phyloP scores from a whole-genome alignment of 1,140 invertebrate species.

The Asobara japonica region DNA sequence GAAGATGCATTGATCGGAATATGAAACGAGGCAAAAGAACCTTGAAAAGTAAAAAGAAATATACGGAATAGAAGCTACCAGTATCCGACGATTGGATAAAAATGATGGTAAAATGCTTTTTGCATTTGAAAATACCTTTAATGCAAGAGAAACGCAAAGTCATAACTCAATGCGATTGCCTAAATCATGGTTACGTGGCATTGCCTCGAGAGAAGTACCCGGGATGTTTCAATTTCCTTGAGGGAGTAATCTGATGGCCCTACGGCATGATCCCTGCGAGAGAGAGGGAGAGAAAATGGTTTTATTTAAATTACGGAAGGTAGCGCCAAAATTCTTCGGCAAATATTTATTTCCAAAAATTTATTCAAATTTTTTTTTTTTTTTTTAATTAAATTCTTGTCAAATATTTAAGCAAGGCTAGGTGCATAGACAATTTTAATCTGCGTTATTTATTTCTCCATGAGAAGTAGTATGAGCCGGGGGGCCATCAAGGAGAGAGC shows the following conservation, averaged over 20 bases:
- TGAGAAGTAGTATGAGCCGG: constrained; percentile 16
- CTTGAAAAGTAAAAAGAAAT: neutral
- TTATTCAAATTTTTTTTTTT: too few relatives aligned
- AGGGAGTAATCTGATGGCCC: constrained; percentile 60
- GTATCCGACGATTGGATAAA: constrained; percentile 22
- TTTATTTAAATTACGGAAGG: constrained; percentile 9
- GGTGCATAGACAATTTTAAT: constrained; percentile 57
- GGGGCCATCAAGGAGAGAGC: constrained; percentile 4
- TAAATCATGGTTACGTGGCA: constrained; percentile 60
- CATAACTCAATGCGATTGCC: constrained; percentile 63
- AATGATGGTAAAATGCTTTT: constrained; percentile 49
- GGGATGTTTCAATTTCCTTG: constrained; percentile 67
- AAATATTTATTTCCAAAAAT: too few relatives aligned
- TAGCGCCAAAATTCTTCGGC: constrained; percentile 35
- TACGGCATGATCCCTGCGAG: constrained; percentile 13
- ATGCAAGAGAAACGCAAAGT: constrained; percentile 39
- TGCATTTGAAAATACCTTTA: constrained; percentile 59
- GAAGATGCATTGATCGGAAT: constrained; percentile 24
- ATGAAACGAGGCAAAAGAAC: neutral
- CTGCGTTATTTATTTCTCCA: constrained; percentile 61
- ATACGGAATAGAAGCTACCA: neutral
- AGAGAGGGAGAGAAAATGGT: constrained; percentile 28
- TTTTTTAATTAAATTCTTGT: too few relatives aligned
- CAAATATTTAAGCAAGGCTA: constrained; percentile 36
- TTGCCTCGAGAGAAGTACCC: constrained; percentile 48